phyloP scores from a whole-genome alignment of 2,797 vertebrate species.

The Linurgus olivaceus region DNA sequence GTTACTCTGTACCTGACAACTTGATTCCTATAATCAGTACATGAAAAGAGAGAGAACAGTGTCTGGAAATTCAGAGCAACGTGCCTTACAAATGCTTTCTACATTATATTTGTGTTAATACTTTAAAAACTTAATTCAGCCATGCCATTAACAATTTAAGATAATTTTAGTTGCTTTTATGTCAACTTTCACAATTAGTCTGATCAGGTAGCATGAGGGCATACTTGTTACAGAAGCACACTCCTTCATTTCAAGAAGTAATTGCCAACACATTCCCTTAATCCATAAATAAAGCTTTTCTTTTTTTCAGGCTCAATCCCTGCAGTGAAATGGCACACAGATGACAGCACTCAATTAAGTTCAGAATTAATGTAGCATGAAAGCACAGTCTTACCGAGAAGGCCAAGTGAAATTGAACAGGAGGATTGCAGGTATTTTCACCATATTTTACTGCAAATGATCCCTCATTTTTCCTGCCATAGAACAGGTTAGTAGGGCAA shows the following conservation, averaged over 20 bases:
- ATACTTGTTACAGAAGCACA: neutral
- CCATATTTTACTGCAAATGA: conserved; percentile 29
- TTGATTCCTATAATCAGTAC: neutral
- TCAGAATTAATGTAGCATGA: conserved; percentile 66
- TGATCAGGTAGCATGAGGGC: neutral
- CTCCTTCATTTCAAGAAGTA: neutral
- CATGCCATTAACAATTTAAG: neutral
- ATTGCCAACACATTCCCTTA: neutral
- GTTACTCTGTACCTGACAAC: neutral
- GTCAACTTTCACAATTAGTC: neutral
- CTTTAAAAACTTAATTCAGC: neutral
- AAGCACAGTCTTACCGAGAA: neutral
- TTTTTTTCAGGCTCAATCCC: neutral
- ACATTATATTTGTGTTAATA: neutral
- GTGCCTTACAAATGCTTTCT: neutral
- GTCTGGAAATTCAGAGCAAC: neutral
- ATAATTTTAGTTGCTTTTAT: neutral
- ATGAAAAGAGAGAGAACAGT: neutral
- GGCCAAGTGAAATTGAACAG: conserved; percentile 38
- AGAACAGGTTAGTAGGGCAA: neutral
- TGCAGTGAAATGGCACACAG: conserved; percentile 29
- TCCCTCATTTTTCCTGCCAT: conserved; percentile 22
- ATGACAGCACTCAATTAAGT: conserved; percentile 63
- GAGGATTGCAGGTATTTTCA: conserved; percentile 35
- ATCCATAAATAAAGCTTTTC: neutral